Evolutionary conservation across 1,140 invertebrate genomes (phyloP).

Genomic region (Chironomus striatipennis): DNA sequence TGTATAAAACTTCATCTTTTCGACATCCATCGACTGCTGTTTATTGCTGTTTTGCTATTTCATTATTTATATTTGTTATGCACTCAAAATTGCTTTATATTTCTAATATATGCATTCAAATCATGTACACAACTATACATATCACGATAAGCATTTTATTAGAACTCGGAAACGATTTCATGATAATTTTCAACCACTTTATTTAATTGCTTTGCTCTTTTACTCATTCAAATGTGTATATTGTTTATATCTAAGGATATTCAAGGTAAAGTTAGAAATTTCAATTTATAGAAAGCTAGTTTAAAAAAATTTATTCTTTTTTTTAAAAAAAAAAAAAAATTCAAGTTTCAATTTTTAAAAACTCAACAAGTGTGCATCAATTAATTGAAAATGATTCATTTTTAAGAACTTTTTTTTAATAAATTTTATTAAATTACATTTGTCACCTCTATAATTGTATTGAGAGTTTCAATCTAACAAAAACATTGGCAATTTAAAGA

Average conservation of each 20-base stretch:
- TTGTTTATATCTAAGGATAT: no score
- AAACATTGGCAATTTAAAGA: no score
- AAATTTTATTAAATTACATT: no score
- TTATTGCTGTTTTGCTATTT: background rate
- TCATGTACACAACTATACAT: background rate
- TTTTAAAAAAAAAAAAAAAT: no score
- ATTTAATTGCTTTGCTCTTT: background rate
- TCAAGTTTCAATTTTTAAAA: no score
- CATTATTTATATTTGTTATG: conserved; percentile 19
- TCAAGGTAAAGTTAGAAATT: background rate
- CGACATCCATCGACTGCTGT: background rate
- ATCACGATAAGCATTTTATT: conserved; percentile 19
- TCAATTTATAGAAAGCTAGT: no score
- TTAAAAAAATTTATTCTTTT: no score
- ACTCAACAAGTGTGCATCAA: no score
- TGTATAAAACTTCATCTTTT: background rate
- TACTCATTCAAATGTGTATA: background rate
- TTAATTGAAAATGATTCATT: no score
- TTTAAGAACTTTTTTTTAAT: no score
- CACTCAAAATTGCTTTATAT: conserved; percentile 17
- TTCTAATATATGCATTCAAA: background rate
- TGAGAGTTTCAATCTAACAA: no score
- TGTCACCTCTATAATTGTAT: no score
- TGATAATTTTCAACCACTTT: conserved; percentile 10
- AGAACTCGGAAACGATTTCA: background rate